Conservation (phyloP, 2,113 vertebrate genomes). For the Pipa parva region DNA sequence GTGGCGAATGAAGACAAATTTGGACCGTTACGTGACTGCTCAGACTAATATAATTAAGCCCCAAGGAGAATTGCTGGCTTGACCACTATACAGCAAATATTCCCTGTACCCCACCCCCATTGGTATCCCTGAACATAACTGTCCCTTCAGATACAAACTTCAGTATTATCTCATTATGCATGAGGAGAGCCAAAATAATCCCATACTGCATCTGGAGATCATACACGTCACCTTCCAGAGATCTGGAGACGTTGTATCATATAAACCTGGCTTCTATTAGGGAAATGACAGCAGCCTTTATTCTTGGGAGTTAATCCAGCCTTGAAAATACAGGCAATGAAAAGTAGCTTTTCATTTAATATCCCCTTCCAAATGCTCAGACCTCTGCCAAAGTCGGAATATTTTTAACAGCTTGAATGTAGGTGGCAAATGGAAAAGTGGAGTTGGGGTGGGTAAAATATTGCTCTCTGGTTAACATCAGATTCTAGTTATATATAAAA, state of each 20-base stretch:
- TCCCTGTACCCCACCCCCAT: no score
- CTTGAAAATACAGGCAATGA: slow-evolving; percentile 17
- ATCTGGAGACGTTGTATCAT: slow-evolving; percentile 20
- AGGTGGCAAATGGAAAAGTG: slow-evolving; percentile 39
- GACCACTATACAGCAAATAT: no score
- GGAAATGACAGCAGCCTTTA: slow-evolving; percentile 21
- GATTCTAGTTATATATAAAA: neutral
- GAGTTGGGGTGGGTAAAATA: neutral
- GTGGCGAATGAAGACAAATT: no score
- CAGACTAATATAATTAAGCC: no score
- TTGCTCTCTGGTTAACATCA: neutral
- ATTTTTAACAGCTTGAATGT: slow-evolving; percentile 25
- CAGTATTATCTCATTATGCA: neutral
- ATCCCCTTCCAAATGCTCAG: neutral
- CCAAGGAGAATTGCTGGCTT: no score
- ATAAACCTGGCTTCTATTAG: slow-evolving; percentile 26
- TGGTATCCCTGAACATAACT: no score
- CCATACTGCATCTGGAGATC: slow-evolving; percentile 28
- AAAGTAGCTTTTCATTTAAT: slow-evolving; percentile 8
- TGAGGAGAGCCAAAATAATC: slow-evolving; percentile 16
- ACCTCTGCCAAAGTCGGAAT: slow-evolving; percentile 25
- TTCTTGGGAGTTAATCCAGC: slow-evolving; percentile 23
- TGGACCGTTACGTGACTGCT: no score
- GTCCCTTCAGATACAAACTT: neutral
- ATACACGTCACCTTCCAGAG: slow-evolving; percentile 28